These are phyloP conservation scores for Poeciliopsis gracilis DNA, from an alignment of 2,797 vertebrate species.

Conservation along the genomic window DNA sequence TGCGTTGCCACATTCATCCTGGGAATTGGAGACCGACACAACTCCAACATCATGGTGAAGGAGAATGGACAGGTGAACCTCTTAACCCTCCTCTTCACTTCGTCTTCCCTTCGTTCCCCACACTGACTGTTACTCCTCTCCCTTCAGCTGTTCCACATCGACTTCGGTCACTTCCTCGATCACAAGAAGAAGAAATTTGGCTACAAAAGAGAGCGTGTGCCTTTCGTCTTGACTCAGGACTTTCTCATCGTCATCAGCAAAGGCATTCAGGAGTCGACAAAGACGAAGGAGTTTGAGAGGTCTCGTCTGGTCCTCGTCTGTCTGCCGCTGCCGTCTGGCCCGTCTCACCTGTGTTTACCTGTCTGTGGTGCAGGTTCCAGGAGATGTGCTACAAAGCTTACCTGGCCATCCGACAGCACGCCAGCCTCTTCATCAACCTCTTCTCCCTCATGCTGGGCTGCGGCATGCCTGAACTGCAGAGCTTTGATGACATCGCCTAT, in stretches of 20 bases:
- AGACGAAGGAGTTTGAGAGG: slow-evolving; percentile 85
- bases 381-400: slow-evolving; percentile 86
- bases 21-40: slow-evolving; percentile 84
- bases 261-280: slow-evolving; percentile 82
- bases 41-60: slow-evolving; percentile 86
- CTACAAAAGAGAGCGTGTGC: slow-evolving; percentile 83
- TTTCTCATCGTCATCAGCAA: slow-evolving; percentile 86
- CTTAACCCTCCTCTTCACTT: background rate
- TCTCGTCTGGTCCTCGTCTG: slow-evolving; percentile 31
- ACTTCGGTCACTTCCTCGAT: slow-evolving; percentile 85
- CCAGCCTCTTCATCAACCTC: slow-evolving; percentile 84
- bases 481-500: slow-evolving; percentile 83
- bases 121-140: background rate
- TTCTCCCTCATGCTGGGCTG: slow-evolving; percentile 83
- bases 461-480: slow-evolving; percentile 83
- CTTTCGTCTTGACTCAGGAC: slow-evolving; percentile 85
- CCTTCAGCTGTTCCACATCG: slow-evolving; percentile 83
- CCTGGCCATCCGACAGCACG: slow-evolving; percentile 82
- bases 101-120: background rate
- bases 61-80: slow-evolving; percentile 83
- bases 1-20: slow-evolving; percentile 84
- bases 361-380: slow-evolving; percentile 77
- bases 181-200: slow-evolving; percentile 88
- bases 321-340: background rate
- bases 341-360: slow-evolving; percentile 10